Base-by-base conservation (phyloP, 2,888 invertebrate genomes). In the Drosophila nigricruria region DNA sequence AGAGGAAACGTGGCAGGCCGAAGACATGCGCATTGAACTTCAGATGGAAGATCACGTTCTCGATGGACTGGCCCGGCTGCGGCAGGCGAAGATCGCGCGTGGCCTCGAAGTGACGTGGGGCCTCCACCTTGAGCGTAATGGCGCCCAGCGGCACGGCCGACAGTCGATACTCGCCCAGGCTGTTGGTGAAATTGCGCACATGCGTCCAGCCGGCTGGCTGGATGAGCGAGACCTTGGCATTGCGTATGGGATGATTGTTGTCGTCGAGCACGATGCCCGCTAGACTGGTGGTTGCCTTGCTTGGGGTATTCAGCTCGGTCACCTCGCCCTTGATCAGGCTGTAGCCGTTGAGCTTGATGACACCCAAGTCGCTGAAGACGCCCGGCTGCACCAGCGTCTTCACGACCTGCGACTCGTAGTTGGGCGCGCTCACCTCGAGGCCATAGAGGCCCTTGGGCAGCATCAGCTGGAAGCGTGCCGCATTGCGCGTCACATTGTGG, bases 1-100 rank as follows among this genome's bases (percentile, higher is more conserved):
- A 97, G 2, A 96, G 94, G 25, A 96, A 93, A 32, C 97, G 93
- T 0, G 97, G 96, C 93, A 97, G 93, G 0, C 97, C 97, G 79
- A 96, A 93, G 18, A 97, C 94, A 69, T 93, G 94, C 76, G 95
- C 95, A 82, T 97, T 95, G 14, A 93, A 93, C 50, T 94, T 94
- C 61, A 97, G 90, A 75, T 95, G 95, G 78, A 97, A 95, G 74
- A 97, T 93, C 0, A 96, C 93, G 62, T 95, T 94, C 20, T 94
- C 94, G 0, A 94, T 94, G 45, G 93, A 75, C 56, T 92, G 93
- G 0, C 93, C 93, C 0, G 91, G 89, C n/a, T 81, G 86, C 0
- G 62, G 70, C n/a, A 91, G 63, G 27, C 91, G 89, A 2, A 94
- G 82, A 40, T 93, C 89, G 50, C 93, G 82, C 14, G 88, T 85